phyloP scores from a whole-genome alignment of 2,888 invertebrate species.

The Hydrotaea cyrtoneurina region DNA sequence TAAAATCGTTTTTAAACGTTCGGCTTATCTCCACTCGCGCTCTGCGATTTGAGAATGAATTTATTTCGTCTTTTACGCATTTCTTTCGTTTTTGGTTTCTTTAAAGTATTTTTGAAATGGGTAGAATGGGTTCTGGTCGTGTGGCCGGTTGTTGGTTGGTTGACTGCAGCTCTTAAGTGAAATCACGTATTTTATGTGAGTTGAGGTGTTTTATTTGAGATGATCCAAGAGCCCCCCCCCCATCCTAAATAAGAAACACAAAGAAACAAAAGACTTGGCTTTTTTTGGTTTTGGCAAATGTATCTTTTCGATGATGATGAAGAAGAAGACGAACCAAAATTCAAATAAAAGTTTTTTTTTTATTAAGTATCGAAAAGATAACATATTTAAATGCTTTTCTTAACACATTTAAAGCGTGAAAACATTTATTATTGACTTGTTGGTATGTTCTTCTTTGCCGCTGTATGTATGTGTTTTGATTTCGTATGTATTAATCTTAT shows the following conservation, averaged over 20 bases:
- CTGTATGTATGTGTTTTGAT: slow-evolving; percentile 16
- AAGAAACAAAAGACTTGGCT: slow-evolving; percentile 44
- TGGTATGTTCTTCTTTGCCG: neutral
- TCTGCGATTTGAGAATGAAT: slow-evolving; percentile 15
- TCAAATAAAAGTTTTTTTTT: slow-evolving; percentile 52
- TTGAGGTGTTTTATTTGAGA: neutral
- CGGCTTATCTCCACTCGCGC: slow-evolving; percentile 51
- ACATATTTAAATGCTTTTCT: slow-evolving; percentile 60
- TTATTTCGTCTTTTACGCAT: slow-evolving; percentile 23
- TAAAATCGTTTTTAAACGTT: slow-evolving; percentile 67
- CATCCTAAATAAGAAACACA: neutral
- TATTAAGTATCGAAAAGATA: slow-evolving; percentile 55
- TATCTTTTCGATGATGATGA: neutral
- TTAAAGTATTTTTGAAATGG: neutral
- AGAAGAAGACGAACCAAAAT: slow-evolving; percentile 17
- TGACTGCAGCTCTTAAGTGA: slow-evolving; percentile 56
- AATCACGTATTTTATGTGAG: slow-evolving; percentile 58
- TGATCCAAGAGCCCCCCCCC: neutral
- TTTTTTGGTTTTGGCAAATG: slow-evolving; percentile 40
- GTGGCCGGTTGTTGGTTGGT: neutral
- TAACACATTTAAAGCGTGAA: slow-evolving; percentile 65
- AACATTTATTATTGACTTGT: slow-evolving; percentile 53
- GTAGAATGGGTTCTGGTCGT: neutral
- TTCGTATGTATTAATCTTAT: slow-evolving; percentile 22
- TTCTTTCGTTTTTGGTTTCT: slow-evolving; percentile 28